phyloP scores from a whole-genome alignment of 2,797 vertebrate genomes.

The Craterocephalus amniculus region DNA sequence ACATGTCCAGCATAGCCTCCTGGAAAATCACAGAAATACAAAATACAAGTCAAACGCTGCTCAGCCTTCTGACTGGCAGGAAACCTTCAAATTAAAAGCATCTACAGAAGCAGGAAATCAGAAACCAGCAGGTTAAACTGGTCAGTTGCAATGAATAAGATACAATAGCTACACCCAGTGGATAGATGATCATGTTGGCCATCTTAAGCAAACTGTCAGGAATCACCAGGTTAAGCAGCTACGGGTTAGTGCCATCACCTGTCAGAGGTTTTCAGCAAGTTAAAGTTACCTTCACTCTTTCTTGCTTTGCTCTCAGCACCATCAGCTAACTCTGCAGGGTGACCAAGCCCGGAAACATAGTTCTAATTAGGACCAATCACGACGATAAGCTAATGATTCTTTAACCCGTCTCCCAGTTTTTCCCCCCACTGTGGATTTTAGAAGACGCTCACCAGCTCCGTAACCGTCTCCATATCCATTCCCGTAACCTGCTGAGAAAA shows the following conservation, averaged over 20 bases:
- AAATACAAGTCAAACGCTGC: conserved; percentile 12
- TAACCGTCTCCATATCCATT: conserved; percentile 77
- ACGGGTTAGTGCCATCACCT: conserved; percentile 53
- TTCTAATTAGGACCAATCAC: conserved; percentile 66
- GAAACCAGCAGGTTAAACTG: conserved; percentile 43
- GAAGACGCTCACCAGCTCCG: conserved; percentile 75
- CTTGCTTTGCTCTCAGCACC: conserved; percentile 73
- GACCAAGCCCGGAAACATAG: conserved; percentile 77
- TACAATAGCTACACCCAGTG: conserved; percentile 66
- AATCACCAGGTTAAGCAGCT: conserved; percentile 40
- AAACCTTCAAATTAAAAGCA: conserved; percentile 27
- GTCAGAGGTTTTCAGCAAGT: conserved; percentile 24
- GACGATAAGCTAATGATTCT: conserved; percentile 13
- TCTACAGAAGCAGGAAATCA: conserved; percentile 38
- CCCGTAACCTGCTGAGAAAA: conserved; percentile 74
- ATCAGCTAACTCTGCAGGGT: conserved; percentile 75
- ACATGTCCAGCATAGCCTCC: conserved; percentile 65
- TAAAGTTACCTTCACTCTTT: conserved; percentile 74
- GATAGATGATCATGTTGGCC: conserved; percentile 27
- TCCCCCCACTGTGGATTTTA: background rate
- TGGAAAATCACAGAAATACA: conserved; percentile 14
- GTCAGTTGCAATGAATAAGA: conserved; percentile 47
- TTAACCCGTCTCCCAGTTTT: background rate
- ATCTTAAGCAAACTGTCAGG: conserved; percentile 13
- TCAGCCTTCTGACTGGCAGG: background rate